phyloP scores from a whole-genome alignment of 2,888 invertebrate species.

The Coremacera marginata region DNA sequence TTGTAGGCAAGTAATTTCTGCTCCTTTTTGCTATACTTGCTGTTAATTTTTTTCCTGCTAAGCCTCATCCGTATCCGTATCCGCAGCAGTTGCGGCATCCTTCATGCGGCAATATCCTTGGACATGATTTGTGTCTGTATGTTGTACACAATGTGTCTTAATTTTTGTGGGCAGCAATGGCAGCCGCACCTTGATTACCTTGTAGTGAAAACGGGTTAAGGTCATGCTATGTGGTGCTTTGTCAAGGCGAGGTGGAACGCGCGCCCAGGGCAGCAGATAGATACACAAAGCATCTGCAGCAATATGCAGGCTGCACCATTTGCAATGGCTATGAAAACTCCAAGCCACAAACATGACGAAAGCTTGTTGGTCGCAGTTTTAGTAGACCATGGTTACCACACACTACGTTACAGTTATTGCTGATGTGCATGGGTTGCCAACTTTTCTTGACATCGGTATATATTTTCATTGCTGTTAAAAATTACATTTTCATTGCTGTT shows the following conservation, averaged over 20 bases:
- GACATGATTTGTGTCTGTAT: neutral
- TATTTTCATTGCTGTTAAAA: neutral
- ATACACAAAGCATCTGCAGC: neutral
- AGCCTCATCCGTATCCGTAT: neutral
- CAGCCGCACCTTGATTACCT: conserved; percentile 11
- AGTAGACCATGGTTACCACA: neutral
- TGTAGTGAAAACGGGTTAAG: conserved; percentile 16
- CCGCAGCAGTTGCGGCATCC: neutral
- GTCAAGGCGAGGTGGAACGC: neutral
- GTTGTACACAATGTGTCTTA: neutral
- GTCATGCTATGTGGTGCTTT: conserved; percentile 17
- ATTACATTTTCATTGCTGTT: neutral
- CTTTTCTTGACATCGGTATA: neutral
- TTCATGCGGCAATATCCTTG: neutral
- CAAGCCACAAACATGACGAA: neutral
- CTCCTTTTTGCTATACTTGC: neutral
- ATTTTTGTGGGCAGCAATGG: neutral
- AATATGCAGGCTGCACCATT: neutral
- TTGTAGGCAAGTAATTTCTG: neutral
- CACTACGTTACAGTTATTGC: neutral
- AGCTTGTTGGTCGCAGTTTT: neutral
- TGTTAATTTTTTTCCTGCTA: neutral
- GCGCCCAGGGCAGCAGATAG: neutral
- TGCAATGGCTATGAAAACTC: neutral
- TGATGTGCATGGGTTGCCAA: neutral